These are phyloP conservation scores for Montipora efflorescens DNA, from an alignment of 64 coral and sea anemone species.

Conservation along the genomic window DNA sequence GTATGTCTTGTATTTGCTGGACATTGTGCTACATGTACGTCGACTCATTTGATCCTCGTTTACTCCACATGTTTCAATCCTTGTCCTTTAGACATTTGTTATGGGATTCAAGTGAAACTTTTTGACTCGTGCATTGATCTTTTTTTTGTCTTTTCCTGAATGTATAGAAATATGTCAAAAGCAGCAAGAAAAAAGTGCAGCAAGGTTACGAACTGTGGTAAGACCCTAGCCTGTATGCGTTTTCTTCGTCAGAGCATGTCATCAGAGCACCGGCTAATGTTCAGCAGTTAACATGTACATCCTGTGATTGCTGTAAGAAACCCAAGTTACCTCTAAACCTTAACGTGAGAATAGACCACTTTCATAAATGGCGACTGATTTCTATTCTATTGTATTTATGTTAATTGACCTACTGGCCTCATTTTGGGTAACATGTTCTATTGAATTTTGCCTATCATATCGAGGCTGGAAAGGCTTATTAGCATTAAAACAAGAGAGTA, in stretches of 20 bases:
- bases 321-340: too few relatives aligned
- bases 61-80: background rate
- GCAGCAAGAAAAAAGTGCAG: background rate
- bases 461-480: too few relatives aligned
- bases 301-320: too few relatives aligned
- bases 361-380: too few relatives aligned
- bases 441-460: too few relatives aligned
- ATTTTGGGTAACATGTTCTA: too few relatives aligned
- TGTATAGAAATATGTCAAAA: background rate
- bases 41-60: background rate
- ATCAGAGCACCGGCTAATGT: too few relatives aligned
- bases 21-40: background rate
- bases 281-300: too few relatives aligned
- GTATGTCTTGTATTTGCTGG: background rate
- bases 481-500: too few relatives aligned
- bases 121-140: background rate
- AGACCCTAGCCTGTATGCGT: background rate
- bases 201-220: conserved; percentile 20
- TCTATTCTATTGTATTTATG: too few relatives aligned
- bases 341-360: too few relatives aligned
- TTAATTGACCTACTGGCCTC: too few relatives aligned
- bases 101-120: background rate
- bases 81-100: background rate
- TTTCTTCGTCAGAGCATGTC: background rate
- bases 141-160: background rate